A percentile compares a stretch with the other conserved stretches of the same genome.
Evolutionary conservation across 1,140 invertebrate genomes (phyloP).

Genomic region (Polyergus mexicanus): DNA sequence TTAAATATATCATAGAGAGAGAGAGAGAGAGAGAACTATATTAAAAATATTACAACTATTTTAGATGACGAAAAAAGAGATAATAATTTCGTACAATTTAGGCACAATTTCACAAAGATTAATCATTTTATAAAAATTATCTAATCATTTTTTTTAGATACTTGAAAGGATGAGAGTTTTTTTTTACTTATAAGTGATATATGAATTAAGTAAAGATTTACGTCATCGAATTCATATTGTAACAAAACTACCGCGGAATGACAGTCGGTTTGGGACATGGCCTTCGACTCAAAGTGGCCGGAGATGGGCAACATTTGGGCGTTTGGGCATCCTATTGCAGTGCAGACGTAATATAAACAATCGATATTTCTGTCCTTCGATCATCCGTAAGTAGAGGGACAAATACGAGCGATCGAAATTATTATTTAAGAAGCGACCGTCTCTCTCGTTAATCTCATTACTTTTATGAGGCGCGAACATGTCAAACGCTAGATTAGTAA

Average conservation of each 20-base stretch:
- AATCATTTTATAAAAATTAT: background rate
- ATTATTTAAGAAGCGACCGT: conserved; percentile 50
- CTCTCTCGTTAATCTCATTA: background rate
- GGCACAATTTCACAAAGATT: too few relatives aligned
- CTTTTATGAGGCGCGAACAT: background rate
- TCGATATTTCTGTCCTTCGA: conserved; percentile 38
- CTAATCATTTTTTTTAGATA: background rate
- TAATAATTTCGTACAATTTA: background rate
- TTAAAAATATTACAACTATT: background rate
- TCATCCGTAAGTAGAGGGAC: background rate
- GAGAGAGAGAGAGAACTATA: background rate
- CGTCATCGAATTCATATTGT: too few relatives aligned
- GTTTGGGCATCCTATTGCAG: conserved; percentile 56
- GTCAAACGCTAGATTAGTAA: conserved; percentile 66
- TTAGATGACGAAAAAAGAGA: background rate
- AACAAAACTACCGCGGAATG: background rate
- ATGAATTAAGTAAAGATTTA: background rate
- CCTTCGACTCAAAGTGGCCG: conserved; percentile 28
- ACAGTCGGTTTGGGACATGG: conserved; percentile 35
- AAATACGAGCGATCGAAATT: conserved; percentile 41
- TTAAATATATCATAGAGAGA: background rate
- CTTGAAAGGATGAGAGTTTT: background rate
- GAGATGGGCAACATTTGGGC: conserved; percentile 58
- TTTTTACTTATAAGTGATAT: background rate
- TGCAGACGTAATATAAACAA: conserved; percentile 75